phyloP scores from a whole-genome alignment of 2,797 vertebrate species.

The Gallirallus australis region DNA sequence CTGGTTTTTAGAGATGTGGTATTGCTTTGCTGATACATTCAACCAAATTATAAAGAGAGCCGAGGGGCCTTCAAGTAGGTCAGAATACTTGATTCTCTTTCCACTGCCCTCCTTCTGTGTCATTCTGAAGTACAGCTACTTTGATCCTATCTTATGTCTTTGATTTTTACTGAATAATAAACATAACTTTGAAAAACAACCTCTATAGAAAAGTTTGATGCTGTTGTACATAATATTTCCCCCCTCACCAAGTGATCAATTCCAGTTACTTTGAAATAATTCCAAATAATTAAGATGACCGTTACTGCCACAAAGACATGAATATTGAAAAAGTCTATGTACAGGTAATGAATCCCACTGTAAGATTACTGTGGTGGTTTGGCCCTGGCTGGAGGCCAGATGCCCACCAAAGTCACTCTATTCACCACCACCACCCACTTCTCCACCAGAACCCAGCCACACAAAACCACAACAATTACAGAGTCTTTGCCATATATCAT shows the following conservation, averaged over 20 bases:
- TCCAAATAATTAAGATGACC: not conserved
- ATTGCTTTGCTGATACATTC: not conserved
- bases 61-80: constrained; percentile 47
- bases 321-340: not conserved
- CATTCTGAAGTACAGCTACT: constrained; percentile 23
- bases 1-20: not conserved
- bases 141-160: constrained; percentile 41
- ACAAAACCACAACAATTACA: no score
- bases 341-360: not conserved
- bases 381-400: no score
- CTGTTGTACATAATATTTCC: not conserved
- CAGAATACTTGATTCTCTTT: constrained; percentile 37
- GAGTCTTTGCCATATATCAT: not conserved
- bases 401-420: no score
- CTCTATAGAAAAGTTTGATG: not conserved
- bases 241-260: not conserved
- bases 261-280: not conserved
- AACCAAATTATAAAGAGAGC: constrained; percentile 8
- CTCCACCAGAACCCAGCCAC: no score
- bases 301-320: not conserved
- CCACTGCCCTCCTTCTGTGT: not conserved
- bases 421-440: no score
- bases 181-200: constrained; percentile 19
- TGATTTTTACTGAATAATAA: constrained; percentile 59
- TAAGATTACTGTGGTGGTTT: not conserved